phyloP scores from a whole-genome alignment of 2,113 vertebrate genomes.

The Passer domesticus region DNA sequence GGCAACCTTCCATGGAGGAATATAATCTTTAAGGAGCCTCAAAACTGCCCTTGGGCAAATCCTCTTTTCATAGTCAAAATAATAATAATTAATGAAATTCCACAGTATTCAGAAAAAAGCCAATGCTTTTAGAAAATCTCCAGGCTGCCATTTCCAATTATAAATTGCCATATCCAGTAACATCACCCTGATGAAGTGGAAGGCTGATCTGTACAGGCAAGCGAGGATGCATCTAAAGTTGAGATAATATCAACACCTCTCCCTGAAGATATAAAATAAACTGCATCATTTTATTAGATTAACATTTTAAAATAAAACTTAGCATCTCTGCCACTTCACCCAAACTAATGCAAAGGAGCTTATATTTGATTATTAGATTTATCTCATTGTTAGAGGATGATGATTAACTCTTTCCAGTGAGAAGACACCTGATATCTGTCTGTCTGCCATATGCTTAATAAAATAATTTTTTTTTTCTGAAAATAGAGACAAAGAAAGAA shows the following conservation, averaged over 20 bases:
- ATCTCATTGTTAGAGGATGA: neutral
- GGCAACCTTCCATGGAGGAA: slow-evolving; percentile 53
- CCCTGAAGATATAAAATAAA: slow-evolving; percentile 36
- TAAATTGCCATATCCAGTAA: slow-evolving; percentile 44
- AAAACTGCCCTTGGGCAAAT: slow-evolving; percentile 76
- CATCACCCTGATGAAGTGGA: slow-evolving; percentile 3
- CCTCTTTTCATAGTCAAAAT: slow-evolving; percentile 73
- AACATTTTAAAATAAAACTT: slow-evolving; percentile 6
- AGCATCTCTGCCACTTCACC: neutral
- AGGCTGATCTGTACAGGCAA: slow-evolving; percentile 33
- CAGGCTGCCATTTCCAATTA: slow-evolving; percentile 54
- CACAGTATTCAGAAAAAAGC: slow-evolving; percentile 53
- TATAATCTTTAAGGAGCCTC: slow-evolving; percentile 55
- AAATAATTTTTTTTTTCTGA: neutral
- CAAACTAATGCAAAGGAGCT: neutral
- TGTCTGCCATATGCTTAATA: neutral
- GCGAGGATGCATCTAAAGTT: slow-evolving; percentile 1
- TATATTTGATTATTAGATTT: neutral
- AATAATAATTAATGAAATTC: slow-evolving; percentile 76
- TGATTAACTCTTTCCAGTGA: neutral
- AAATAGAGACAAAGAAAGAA: neutral
- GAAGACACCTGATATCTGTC: neutral
- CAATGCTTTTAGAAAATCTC: slow-evolving; percentile 45
- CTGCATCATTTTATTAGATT: slow-evolving; percentile 12
- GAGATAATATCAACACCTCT: slow-evolving; percentile 29